Evolutionary conservation across 2,888 invertebrate genomes (phyloP).

Genomic region (Galeopsomyia nigrocyanea): DNA sequence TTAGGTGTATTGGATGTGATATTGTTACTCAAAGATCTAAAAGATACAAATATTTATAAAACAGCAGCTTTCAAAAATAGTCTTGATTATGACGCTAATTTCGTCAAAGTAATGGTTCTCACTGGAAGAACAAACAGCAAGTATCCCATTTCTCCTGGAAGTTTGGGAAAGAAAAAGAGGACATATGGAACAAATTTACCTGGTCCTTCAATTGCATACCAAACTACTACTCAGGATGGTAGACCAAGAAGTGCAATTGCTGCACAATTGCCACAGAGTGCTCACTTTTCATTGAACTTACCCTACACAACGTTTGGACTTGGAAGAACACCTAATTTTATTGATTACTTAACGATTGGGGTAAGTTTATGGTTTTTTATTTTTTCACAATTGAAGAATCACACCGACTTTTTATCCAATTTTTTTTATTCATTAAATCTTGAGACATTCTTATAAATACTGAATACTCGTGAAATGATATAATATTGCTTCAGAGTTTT

Average conservation of each 20-base stretch:
- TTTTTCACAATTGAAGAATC: conserved; percentile 1
- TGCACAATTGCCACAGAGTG: conserved; percentile 91
- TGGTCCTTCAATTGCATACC: conserved; percentile 89
- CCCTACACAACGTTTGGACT: conserved; percentile 97
- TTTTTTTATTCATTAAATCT: conserved; percentile 39
- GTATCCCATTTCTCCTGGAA: conserved; percentile 79
- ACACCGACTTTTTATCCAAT: conserved; percentile 18
- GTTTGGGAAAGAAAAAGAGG: conserved; percentile 81
- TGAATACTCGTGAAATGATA: conserved; percentile 25
- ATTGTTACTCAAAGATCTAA: conserved; percentile 71
- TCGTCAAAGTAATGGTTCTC: conserved; percentile 94
- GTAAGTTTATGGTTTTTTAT: conserved; percentile 65
- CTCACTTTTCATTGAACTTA: conserved; percentile 91
- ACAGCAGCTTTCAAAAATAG: conserved; percentile 89
- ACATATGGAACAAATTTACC: conserved; percentile 93
- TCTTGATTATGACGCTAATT: conserved; percentile 94
- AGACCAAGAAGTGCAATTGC: conserved; percentile 83
- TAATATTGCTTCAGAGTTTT: conserved; percentile 10
- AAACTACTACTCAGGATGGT: conserved; percentile 91
- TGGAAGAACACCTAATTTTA: conserved; percentile 98
- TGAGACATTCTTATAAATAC: conserved; percentile 37
- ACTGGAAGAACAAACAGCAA: conserved; percentile 84
- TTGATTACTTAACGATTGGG: conserved; percentile 89
- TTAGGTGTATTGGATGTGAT: conserved; percentile 85
- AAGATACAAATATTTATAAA: conserved; percentile 66